Conservation (phyloP, 2,113 vertebrate genomes). For the Gasterosteus aculeatus region DNA sequence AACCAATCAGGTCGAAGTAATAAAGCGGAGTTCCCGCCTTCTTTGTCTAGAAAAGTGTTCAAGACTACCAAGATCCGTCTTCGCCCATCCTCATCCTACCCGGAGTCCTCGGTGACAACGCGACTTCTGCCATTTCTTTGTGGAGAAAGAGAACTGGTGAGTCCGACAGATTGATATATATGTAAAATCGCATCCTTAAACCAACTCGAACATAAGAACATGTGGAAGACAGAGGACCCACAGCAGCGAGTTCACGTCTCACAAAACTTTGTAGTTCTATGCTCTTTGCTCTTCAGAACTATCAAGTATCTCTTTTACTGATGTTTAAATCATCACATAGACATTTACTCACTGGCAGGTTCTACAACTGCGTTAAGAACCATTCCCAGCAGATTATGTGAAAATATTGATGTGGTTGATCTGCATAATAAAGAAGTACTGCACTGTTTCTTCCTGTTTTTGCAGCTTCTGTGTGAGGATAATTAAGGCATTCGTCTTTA, state of each 20-base stretch:
- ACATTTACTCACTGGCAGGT: not conserved
- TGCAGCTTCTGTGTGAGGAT: not conserved
- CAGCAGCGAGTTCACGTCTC: not conserved
- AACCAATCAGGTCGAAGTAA: slow-evolving; percentile 44
- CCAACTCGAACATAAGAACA: not conserved
- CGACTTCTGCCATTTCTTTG: not conserved
- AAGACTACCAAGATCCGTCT: fast-evolving
- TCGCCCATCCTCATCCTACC: not conserved
- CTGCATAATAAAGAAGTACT: not conserved
- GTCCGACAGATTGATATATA: not conserved
- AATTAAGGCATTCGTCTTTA: not conserved
- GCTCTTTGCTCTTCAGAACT: not conserved
- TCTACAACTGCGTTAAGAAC: not conserved
- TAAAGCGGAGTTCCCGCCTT: not conserved
- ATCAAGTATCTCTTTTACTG: not conserved
- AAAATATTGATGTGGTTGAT: not conserved
- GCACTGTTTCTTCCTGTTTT: not conserved
- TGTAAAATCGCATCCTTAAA: not conserved
- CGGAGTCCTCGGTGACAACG: not conserved
- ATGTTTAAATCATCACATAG: not conserved
- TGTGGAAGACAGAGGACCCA: fast-evolving
- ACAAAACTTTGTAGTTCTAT: not conserved
- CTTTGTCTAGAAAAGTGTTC: not conserved
- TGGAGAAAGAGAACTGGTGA: slow-evolving; percentile 2
- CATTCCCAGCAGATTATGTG: not conserved